Conservation (phyloP, 1,140 invertebrate genomes). For the Bombus polaris region DNA sequence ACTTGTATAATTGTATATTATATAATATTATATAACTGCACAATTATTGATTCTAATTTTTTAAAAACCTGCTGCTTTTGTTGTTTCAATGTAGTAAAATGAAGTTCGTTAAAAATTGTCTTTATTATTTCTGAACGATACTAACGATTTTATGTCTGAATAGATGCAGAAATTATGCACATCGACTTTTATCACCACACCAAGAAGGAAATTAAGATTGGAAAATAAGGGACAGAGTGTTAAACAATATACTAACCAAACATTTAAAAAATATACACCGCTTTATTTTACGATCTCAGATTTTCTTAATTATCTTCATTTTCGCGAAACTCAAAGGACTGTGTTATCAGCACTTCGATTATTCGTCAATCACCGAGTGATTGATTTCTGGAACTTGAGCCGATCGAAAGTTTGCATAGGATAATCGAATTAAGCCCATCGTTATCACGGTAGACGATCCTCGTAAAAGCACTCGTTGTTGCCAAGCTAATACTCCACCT, state of each 20-base stretch:
- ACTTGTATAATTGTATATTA: too few relatives aligned
- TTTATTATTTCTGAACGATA: too few relatives aligned
- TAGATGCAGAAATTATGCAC: too few relatives aligned
- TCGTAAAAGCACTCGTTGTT: background rate
- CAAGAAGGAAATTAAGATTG: background rate
- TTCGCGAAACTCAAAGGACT: background rate
- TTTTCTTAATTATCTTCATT: background rate
- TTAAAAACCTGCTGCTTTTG: too few relatives aligned
- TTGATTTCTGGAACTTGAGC: conserved; percentile 5
- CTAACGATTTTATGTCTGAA: too few relatives aligned
- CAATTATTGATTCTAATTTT: too few relatives aligned
- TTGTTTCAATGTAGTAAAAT: too few relatives aligned
- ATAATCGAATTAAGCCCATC: conserved; percentile 14
- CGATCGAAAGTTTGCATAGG: conserved; percentile 17
- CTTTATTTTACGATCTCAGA: background rate
- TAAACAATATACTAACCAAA: background rate
- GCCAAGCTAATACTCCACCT: background rate
- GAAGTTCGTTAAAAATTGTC: too few relatives aligned
- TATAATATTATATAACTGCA: too few relatives aligned
- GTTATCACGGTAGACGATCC: background rate
- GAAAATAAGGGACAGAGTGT: background rate
- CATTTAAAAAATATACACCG: background rate
- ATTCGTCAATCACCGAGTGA: background rate
- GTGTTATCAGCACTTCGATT: background rate
- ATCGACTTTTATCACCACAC: background rate